These are phyloP conservation scores for Petrocephalus zakoni DNA, from an alignment of 2,113 vertebrate species.

Conservation along the genomic window DNA sequence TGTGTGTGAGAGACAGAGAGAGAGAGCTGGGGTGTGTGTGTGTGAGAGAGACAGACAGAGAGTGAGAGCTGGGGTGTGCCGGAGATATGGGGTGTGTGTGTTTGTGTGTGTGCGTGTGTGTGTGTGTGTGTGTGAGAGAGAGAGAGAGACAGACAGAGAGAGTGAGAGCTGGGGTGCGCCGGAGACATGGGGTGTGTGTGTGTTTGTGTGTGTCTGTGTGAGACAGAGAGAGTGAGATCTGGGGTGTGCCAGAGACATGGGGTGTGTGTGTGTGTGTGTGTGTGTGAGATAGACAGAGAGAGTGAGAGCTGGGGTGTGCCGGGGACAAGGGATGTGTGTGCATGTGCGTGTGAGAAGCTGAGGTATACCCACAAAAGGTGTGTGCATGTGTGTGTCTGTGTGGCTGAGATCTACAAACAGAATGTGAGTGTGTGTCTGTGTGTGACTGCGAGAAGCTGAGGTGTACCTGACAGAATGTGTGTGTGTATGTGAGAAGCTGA, in stretches of 20 bases:
- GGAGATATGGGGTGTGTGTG: neutral
- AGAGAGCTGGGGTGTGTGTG: neutral
- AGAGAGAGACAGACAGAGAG: no score
- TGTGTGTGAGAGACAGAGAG: neutral
- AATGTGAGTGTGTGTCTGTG: neutral
- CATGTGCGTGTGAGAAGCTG: no score
- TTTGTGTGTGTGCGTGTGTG: no score
- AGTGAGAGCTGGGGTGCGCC: neutral
- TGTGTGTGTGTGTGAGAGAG: no score
- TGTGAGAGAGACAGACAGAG: no score
- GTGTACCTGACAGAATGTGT: neutral
- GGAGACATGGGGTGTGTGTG: neutral
- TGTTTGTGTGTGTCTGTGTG: no score
- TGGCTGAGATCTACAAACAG: no score
- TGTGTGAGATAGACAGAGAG: no score
- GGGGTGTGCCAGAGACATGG: neutral
- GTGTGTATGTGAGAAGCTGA: neutral
- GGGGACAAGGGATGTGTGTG: neutral
- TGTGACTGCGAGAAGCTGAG: neutral
- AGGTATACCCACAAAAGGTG: conserved; percentile 58
- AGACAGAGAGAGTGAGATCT: neutral
- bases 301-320: neutral
- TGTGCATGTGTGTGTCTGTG: no score
- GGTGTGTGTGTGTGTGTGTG: neutral
- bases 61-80: neutral